phyloP scores from a whole-genome alignment of 2,797 vertebrate genomes.

The Cottoperca gobio region DNA sequence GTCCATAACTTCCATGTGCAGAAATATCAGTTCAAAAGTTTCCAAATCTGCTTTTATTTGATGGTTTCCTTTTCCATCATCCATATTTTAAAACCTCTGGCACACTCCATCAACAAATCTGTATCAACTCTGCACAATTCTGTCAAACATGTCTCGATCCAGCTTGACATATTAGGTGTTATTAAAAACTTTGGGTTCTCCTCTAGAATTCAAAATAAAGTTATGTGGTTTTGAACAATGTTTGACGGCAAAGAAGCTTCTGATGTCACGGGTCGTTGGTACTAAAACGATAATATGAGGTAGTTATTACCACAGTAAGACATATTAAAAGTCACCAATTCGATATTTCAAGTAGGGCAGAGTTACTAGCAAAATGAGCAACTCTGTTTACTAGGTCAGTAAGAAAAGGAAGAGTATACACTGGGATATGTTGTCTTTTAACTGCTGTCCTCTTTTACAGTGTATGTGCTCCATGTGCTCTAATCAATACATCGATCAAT shows the following conservation, averaged over 20 bases:
- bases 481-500: background rate
- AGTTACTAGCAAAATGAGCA: background rate
- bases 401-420: too few relatives aligned
- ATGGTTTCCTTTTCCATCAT: background rate
- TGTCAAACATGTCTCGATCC: background rate
- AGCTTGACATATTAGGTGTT: background rate
- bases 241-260: conserved; percentile 2
- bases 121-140: background rate
- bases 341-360: background rate
- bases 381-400: background rate
- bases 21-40: background rate
- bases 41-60: background rate
- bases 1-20: background rate
- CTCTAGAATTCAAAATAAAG: background rate
- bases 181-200: background rate
- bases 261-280: too few relatives aligned
- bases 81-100: background rate
- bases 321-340: background rate
- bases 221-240: background rate
- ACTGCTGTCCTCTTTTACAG: background rate
- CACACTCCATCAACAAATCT: background rate
- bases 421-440: background rate
- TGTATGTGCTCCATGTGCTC: background rate
- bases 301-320: too few relatives aligned
- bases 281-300: too few relatives aligned